Conservation (phyloP, 2,797 vertebrate species). For the Ficedula albicollis region DNA sequence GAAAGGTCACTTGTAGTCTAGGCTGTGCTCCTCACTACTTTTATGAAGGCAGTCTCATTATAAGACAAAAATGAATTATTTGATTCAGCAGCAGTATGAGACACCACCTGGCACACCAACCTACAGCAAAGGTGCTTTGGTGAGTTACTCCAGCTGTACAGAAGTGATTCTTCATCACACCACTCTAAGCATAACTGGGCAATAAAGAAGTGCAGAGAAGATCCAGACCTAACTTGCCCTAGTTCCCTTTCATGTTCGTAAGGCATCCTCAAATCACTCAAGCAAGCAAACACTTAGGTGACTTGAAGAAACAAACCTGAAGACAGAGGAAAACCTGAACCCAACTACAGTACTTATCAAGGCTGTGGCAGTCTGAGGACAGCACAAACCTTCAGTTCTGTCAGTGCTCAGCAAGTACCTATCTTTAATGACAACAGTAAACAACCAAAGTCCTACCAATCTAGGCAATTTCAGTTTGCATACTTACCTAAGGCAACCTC, state of each 20-base stretch:
- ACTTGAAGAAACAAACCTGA: neutral
- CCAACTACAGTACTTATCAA: neutral
- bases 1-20: neutral
- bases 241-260: neutral
- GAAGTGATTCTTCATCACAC: neutral
- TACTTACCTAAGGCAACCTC: constrained; percentile 49
- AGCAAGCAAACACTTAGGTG: neutral
- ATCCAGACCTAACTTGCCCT: neutral
- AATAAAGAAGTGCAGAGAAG: neutral
- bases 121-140: neutral
- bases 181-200: neutral
- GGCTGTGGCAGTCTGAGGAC: neutral
- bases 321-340: neutral
- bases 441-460: neutral
- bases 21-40: neutral
- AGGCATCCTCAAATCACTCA: neutral
- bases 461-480: neutral
- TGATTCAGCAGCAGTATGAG: neutral
- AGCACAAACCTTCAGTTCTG: neutral
- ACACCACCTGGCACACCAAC: neutral
- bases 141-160: neutral
- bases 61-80: neutral
- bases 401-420: neutral
- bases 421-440: neutral
- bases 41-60: neutral